phyloP scores from a whole-genome alignment of 2,888 invertebrate genomes.

The Notocelia uddmanniana region DNA sequence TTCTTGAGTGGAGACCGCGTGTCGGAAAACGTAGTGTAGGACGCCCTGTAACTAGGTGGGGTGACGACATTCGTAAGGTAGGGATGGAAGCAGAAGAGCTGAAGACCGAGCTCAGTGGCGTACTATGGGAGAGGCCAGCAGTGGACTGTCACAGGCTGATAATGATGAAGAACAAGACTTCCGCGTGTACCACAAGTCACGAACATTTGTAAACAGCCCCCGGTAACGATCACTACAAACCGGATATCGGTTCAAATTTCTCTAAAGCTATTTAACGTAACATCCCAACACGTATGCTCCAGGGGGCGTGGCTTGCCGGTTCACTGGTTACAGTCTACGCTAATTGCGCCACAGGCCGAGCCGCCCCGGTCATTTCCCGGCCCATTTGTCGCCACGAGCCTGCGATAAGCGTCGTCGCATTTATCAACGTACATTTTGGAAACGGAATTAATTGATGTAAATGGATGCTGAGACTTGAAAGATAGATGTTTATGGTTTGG shows the following conservation, averaged over 20 bases:
- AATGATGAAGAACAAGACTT: no score
- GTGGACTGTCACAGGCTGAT: no score
- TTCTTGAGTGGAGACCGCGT: no score
- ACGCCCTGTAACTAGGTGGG: no score
- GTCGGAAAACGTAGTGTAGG: no score
- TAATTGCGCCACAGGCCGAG: conserved; percentile 29
- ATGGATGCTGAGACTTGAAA: conserved; percentile 22
- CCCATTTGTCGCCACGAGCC: conserved; percentile 27
- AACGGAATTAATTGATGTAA: conserved; percentile 21
- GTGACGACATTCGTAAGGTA: no score
- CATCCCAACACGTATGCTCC: background rate
- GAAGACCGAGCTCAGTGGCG: no score
- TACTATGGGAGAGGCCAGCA: no score
- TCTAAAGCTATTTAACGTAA: background rate
- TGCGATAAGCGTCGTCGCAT: conserved; percentile 18
- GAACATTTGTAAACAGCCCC: background rate
- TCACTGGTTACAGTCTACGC: conserved; percentile 30
- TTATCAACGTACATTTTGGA: conserved; percentile 21
- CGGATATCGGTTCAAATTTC: background rate
- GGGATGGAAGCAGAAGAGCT: no score
- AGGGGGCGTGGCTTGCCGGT: conserved; percentile 25
- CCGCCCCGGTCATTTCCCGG: conserved; percentile 30
- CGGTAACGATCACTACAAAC: background rate
- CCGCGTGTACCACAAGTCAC: no score
- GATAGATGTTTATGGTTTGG: background rate